Evolutionary conservation across 2,797 vertebrate species (phyloP), one percentile per base, ranked within the genome.

Genomic region (Eremophila alpestris): DNA sequence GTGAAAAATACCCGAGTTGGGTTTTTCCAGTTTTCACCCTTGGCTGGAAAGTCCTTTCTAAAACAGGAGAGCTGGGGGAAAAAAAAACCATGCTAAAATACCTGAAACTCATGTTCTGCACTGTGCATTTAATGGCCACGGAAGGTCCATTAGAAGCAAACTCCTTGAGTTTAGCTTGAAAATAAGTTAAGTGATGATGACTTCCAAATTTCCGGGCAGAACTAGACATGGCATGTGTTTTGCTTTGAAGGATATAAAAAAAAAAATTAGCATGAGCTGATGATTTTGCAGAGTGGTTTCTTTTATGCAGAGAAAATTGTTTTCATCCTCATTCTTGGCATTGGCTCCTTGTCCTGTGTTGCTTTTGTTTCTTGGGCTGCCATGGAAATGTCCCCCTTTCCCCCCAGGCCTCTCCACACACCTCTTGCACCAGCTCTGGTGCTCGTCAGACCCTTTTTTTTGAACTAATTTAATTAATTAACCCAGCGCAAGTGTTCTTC

Each of bases 321-420:
- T 96, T 95, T 95, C 87, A 83, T 91, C 87, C 84, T 82, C 49
- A 26, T 87, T 87, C 92, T 93, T 95, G 92, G 95, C 95, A 65
- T 93, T 91, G 93, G 84, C 95, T 75, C 71, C 78, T 67, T 74
- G 89, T 75, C 89, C 93, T 95, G 92, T 95, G 93, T 94, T 94
- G 78, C 89, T 89, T 93, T 96, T 96, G 95, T 96, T 96, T 94
- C 93, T 83, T 67, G 58, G 83, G 94, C 94, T 95, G 93, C 96
- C 90, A 96, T 96, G 95, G 96, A 95, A 96, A 96, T 96, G 94
- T 94, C 96, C 94, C 95, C 81, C 87, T 91, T 77, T 93, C 83
- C 82, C 84, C 76, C 91, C 82, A 92, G 87, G 67, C 73, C 68
- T 96, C 89, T 95, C 91, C 91, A 75, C 26, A 32, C 16, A 73